phyloP scores from a whole-genome alignment of 2,113 vertebrate species.

The Triplophysa siluroides region DNA sequence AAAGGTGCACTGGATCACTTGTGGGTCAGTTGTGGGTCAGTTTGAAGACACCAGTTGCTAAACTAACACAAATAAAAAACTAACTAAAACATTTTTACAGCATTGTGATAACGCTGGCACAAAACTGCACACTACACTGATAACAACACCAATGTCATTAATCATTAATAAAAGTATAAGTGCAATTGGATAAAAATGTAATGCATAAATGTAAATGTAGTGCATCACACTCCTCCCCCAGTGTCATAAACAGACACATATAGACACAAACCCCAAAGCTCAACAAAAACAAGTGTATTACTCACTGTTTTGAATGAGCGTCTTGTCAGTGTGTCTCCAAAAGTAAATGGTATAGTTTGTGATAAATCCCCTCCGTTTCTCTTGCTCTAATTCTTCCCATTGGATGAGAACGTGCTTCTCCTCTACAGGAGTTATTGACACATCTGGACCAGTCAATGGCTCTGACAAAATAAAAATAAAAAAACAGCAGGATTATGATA shows the following conservation, averaged over 20 bases:
- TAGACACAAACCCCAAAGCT: conserved; percentile 24
- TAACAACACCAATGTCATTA: too few relatives aligned
- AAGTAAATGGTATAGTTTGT: conserved; percentile 67
- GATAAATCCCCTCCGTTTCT: conserved; percentile 70
- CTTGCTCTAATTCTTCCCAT: conserved; percentile 64
- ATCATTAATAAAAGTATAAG: too few relatives aligned
- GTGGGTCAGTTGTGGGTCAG: conserved; percentile 17
- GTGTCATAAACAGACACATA: background rate
- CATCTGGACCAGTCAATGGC: conserved; percentile 60
- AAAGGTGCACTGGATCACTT: background rate
- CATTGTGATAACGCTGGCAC: too few relatives aligned
- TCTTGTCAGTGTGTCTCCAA: conserved; percentile 40
- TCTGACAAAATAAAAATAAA: conserved; percentile 53
- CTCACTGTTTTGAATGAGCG: conserved; percentile 56
- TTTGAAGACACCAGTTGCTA: background rate
- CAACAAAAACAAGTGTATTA: background rate
- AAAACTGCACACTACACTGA: too few relatives aligned
- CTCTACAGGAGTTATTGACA: conserved; percentile 50
- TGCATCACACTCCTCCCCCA: background rate
- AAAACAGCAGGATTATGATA: background rate
- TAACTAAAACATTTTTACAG: too few relatives aligned
- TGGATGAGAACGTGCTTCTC: conserved; percentile 52
- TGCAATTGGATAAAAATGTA: too few relatives aligned
- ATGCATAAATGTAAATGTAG: background rate
- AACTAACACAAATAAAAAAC: background rate